Evolutionary conservation across 2,797 vertebrate genomes (phyloP).

Genomic region (Peromyscus eremicus): DNA sequence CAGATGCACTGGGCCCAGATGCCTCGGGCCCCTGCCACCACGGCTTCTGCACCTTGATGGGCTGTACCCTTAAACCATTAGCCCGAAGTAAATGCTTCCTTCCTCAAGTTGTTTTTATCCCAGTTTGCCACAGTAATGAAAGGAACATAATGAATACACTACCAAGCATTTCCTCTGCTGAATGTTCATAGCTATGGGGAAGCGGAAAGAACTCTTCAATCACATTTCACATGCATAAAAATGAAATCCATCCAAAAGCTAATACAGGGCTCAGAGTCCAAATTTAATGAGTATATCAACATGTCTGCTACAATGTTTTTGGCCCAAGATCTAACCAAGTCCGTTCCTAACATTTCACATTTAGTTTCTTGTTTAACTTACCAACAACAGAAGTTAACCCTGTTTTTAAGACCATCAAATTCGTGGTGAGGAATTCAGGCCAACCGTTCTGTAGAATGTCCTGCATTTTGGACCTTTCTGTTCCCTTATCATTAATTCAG

Average conservation of each 20-base stretch:
- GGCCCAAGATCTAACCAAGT: neutral
- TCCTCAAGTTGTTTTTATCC: neutral
- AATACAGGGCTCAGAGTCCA: neutral
- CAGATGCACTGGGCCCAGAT: neutral
- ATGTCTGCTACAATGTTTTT: neutral
- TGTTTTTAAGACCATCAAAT: neutral
- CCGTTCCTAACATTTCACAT: neutral
- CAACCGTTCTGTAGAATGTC: neutral
- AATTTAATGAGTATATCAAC: neutral
- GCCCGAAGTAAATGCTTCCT: neutral
- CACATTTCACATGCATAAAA: neutral
- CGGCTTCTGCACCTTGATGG: neutral
- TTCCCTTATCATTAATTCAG: neutral
- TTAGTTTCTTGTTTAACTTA: neutral
- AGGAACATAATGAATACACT: neutral
- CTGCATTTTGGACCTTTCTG: neutral
- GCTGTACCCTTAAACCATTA: neutral
- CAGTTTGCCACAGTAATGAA: neutral
- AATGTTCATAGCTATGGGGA: conserved; percentile 10
- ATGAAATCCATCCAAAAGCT: neutral
- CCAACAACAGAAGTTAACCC: neutral
- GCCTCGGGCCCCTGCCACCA: neutral
- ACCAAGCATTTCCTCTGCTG: neutral
- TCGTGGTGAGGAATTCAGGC: neutral
- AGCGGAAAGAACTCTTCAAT: neutral